These are phyloP conservation scores for Protobothrops mucrosquamatus DNA, from an alignment of 2,113 vertebrate genomes.

Conservation along the genomic window DNA sequence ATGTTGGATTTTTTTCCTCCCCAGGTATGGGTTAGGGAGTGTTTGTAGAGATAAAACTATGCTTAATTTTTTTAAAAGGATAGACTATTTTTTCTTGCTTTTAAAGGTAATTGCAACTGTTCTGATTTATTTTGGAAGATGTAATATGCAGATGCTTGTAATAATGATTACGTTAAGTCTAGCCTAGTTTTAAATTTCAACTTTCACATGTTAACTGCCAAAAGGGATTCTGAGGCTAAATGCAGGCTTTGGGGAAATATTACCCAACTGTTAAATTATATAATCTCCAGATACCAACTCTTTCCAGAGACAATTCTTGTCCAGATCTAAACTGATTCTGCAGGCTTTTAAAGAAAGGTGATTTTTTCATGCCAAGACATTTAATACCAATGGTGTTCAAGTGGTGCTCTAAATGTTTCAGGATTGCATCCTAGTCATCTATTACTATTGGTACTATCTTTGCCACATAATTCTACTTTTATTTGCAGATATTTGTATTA, in stretches of 20 bases:
- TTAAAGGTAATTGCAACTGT: too few relatives aligned
- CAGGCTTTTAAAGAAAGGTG: background rate
- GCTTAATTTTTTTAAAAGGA: background rate
- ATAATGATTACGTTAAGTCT: too few relatives aligned
- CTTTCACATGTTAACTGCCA: too few relatives aligned
- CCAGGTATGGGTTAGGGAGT: background rate
- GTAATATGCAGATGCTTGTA: too few relatives aligned
- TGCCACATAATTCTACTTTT: background rate
- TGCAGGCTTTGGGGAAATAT: too few relatives aligned
- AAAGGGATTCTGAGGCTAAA: too few relatives aligned
- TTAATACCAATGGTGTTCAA: background rate
- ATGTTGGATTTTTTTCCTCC: background rate
- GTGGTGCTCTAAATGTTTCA: background rate
- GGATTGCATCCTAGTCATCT: background rate
- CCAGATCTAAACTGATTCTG: background rate
- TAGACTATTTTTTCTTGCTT: too few relatives aligned
- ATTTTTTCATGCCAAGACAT: background rate
- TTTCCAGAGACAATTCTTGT: too few relatives aligned
- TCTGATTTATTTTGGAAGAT: too few relatives aligned
- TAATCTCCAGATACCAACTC: too few relatives aligned
- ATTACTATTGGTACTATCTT: background rate
- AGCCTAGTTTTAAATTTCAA: too few relatives aligned
- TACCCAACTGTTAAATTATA: too few relatives aligned
- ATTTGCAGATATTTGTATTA: background rate
- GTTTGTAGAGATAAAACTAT: background rate